Percentiles rank a stretch among this genome's conserved stretches.
Evolutionary conservation across 2,888 invertebrate species (phyloP).

Genomic region (Villa cingulata): DNA sequence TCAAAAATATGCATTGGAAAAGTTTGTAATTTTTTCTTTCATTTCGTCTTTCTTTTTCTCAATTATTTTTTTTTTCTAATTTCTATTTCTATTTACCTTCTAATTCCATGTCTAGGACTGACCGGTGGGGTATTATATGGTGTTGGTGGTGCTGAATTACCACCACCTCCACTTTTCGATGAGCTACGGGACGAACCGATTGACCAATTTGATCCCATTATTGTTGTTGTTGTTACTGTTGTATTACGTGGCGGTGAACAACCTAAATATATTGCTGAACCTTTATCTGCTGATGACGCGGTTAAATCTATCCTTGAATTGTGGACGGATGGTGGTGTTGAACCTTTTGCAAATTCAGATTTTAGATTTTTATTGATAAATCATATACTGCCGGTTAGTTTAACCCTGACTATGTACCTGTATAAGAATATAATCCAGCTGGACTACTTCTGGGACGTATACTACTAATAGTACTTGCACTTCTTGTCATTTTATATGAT

Average conservation of each 20-base stretch:
- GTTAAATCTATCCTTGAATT: constrained; percentile 56
- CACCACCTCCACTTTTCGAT: background rate
- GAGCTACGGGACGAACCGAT: constrained; percentile 43
- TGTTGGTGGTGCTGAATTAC: constrained; percentile 60
- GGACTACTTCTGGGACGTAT: constrained; percentile 63
- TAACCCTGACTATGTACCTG: constrained; percentile 36
- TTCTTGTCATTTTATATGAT: constrained; percentile 15
- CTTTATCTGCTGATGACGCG: constrained; percentile 42
- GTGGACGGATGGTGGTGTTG: constrained; percentile 59
- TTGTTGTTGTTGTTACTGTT: constrained; percentile 16
- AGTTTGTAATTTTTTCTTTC: too few species aligned
- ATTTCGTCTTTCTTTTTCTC: too few species aligned
- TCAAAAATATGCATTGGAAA: too few species aligned
- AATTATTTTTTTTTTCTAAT: too few species aligned
- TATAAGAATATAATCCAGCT: constrained; percentile 63
- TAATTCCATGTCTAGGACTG: constrained; percentile 56
- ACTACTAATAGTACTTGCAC: constrained; percentile 25
- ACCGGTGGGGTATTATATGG: constrained; percentile 62
- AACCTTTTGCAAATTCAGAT: constrained; percentile 36
- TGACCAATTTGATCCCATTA: constrained; percentile 34
- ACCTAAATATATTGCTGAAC: constrained; percentile 48
- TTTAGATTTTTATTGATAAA: background rate
- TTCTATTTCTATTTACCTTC: too few species aligned
- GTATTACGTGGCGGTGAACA: constrained; percentile 30
- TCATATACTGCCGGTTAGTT: too few species aligned